Percentiles rank a stretch among this genome's conserved stretches.
These are phyloP conservation scores for Edolisoma coerulescens DNA, from an alignment of 2,113 vertebrate genomes.

Conservation along the genomic window DNA sequence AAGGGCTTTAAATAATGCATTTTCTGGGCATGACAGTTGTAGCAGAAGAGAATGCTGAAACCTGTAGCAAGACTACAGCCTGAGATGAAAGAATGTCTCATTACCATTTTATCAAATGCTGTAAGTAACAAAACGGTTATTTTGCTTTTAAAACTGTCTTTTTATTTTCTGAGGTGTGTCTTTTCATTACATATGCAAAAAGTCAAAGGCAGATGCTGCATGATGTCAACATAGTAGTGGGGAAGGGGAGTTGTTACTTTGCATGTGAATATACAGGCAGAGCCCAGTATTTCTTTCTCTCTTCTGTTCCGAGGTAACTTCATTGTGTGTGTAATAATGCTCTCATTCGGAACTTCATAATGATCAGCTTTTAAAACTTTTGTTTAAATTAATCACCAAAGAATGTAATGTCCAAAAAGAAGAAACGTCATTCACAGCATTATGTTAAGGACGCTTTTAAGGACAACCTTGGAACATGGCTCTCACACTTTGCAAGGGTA, in stretches of 20 bases:
- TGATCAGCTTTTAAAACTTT: constrained; percentile 26
- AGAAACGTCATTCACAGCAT: not conserved
- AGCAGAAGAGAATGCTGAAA: constrained; percentile 77
- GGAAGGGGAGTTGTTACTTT: constrained; percentile 27
- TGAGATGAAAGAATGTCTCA: constrained; percentile 89
- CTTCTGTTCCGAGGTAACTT: constrained; percentile 1
- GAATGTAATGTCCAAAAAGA: not conserved
- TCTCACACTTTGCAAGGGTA: not conserved
- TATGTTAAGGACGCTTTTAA: not conserved
- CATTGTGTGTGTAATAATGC: not conserved
- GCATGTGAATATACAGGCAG: constrained; percentile 45
- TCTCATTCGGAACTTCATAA: not conserved
- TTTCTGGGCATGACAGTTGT: constrained; percentile 64
- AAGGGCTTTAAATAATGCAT: constrained; percentile 82
- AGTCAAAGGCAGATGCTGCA: constrained; percentile 33
- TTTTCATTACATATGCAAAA: constrained; percentile 38
- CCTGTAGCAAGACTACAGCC: constrained; percentile 69
- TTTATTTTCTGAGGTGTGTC: constrained; percentile 18
- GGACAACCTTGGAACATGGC: not conserved
- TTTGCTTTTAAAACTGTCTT: not conserved
- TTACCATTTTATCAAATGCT: constrained; percentile 95
- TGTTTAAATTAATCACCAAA: not conserved
- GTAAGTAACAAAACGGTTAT: constrained; percentile 80
- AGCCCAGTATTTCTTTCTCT: not conserved
- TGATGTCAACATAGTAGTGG: not conserved